Base-by-base conservation (phyloP, 64 coral and sea anemone genomes). In the Montipora efflorescens region DNA sequence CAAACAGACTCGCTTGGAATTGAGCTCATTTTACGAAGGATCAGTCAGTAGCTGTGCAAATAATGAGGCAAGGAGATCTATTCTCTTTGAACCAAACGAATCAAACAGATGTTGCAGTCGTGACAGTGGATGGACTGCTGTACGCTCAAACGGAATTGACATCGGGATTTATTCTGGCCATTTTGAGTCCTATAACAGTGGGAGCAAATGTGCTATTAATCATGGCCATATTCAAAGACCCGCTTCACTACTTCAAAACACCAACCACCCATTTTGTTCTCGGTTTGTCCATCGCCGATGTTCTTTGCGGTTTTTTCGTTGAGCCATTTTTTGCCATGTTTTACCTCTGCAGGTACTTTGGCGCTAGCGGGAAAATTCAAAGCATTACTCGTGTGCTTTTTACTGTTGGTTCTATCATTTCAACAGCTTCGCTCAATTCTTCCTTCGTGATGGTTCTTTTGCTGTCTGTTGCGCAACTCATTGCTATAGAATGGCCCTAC, bases 381-480 rank as follows among this genome's bases (percentile, higher is more conserved):
- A 7, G 5, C 55, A 85, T 85, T 23, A 76, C 92, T 58, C 77
- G 50, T 2, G 22, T 59, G 18, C 51, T 93, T 4, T 93, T 84
- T 72, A 11, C 67, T 1, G 77, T 93, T 43, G 83, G 83, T 18
- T 79, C 93, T 9, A 53, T 75, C 8, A 76, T 92, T 9, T 98
- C 96, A 4, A 98, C 92, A 15, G 91, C 91, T 0, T 93, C 79
- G 8, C 91, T 98, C 47, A 95, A 90, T 67, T 83, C 86, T 5
- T 98, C 96, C 1, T 98, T 84, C 49, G 59, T 98, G 2, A 87
- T 95, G 58, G 89, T 98, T 0, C 83, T 98, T 10, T 86, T 90
- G 15, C 76, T 98, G 67, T 95, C 96, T 23, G 23, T 83, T n/a
- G 91, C 84, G 2, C 96, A 98, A 79, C 88, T 95, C 22, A 89